A percentile compares a stretch with the other conserved stretches of the same genome.
These are phyloP conservation scores for Dichetophora obliterata DNA, from an alignment of 2,888 invertebrate species.

Conservation along the genomic window DNA sequence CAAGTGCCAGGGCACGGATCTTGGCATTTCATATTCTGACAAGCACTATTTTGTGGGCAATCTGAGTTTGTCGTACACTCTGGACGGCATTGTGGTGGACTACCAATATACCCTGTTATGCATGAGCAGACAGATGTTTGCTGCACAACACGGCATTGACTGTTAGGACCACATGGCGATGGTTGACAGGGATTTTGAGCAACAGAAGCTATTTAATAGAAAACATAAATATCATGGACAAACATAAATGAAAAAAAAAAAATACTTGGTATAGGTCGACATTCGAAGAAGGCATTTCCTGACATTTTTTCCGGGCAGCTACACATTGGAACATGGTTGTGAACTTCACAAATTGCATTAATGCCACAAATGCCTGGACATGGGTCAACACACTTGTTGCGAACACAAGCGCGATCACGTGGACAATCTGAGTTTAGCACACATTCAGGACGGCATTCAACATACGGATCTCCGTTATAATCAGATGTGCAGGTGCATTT, in stretches of 20 bases:
- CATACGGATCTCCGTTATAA: slow-evolving; percentile 81
- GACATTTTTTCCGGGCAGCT: slow-evolving; percentile 81
- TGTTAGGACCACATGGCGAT: slow-evolving; percentile 80
- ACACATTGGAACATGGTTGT: slow-evolving; percentile 84
- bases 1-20: slow-evolving; percentile 84
- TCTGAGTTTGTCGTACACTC: slow-evolving; percentile 81
- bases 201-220: slow-evolving; percentile 69
- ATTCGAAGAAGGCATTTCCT: slow-evolving; percentile 84
- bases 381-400: slow-evolving; percentile 81
- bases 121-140: slow-evolving; percentile 78
- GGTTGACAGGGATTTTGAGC: slow-evolving; percentile 76
- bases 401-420: slow-evolving; percentile 77
- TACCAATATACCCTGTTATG: slow-evolving; percentile 75
- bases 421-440: slow-evolving; percentile 81
- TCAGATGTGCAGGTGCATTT: slow-evolving; percentile 80
- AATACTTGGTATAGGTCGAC: slow-evolving; percentile 68
- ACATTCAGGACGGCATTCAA: slow-evolving; percentile 84
- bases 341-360: slow-evolving; percentile 84
- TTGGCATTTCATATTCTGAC: slow-evolving; percentile 80
- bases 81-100: slow-evolving; percentile 80
- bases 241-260: neutral
- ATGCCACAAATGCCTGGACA: slow-evolving; percentile 81
- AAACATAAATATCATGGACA: neutral
- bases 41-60: slow-evolving; percentile 77
- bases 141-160: slow-evolving; percentile 77